Evolutionary conservation across 2,113 vertebrate genomes (phyloP).

Genomic region (Rhinichthys klamathensis): DNA sequence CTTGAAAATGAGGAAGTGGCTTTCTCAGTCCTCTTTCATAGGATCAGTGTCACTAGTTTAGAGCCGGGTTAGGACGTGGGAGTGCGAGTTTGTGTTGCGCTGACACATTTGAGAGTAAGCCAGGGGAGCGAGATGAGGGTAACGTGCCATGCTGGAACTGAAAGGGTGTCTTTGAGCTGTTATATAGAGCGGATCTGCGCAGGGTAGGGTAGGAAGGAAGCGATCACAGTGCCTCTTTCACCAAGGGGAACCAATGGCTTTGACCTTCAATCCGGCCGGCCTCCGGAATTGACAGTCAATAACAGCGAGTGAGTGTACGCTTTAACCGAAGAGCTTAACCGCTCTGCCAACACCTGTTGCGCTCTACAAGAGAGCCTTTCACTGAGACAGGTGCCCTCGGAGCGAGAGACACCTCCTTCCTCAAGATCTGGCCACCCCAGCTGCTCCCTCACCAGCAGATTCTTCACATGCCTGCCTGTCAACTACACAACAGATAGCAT

Average conservation of each 20-base stretch:
- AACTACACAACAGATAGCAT: slow-evolving; percentile 55
- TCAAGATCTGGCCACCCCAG: slow-evolving; percentile 60
- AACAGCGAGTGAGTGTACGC: slow-evolving; percentile 61
- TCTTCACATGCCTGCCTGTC: slow-evolving; percentile 68
- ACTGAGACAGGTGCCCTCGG: slow-evolving; percentile 76
- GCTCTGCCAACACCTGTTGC: slow-evolving; percentile 76
- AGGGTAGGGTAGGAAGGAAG: slow-evolving; percentile 67
- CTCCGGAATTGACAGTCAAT: slow-evolving; percentile 62
- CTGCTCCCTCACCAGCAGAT: slow-evolving; percentile 71
- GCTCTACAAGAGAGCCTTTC: slow-evolving; percentile 75
- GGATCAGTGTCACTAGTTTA: slow-evolving; percentile 60
- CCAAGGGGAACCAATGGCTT: slow-evolving; percentile 43
- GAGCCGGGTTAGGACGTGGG: slow-evolving; percentile 48
- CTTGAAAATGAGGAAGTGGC: slow-evolving; percentile 55
- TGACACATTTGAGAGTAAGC: slow-evolving; percentile 65
- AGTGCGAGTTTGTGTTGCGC: slow-evolving; percentile 50
- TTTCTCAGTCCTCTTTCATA: slow-evolving; percentile 54
- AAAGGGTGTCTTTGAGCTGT: slow-evolving; percentile 62
- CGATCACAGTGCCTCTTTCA: slow-evolving; percentile 43
- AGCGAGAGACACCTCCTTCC: slow-evolving; percentile 40
- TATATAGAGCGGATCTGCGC: slow-evolving; percentile 60
- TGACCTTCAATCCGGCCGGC: slow-evolving; percentile 65
- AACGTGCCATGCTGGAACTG: slow-evolving; percentile 52
- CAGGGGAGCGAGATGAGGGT: slow-evolving; percentile 47
- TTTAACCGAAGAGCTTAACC: slow-evolving; percentile 67